phyloP scores from a whole-genome alignment of 2,888 invertebrate species.

The Idaea straminata region DNA sequence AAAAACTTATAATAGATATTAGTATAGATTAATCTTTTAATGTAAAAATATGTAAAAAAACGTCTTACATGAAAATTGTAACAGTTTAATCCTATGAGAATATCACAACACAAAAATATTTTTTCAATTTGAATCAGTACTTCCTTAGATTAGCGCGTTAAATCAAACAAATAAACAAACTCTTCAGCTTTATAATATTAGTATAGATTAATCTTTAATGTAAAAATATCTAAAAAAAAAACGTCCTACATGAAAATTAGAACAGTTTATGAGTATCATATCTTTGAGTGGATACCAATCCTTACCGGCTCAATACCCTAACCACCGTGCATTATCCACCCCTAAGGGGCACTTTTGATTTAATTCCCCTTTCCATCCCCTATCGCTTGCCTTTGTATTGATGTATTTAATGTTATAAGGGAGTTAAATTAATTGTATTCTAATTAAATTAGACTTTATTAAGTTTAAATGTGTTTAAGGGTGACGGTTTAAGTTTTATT shows the following conservation, averaged over 20 bases:
- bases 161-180: no score
- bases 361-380: constrained; percentile 14
- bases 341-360: constrained; percentile 26
- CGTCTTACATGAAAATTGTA: no score
- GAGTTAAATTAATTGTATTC: background rate
- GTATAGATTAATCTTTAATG: no score
- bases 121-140: no score
- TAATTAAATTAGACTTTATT: background rate
- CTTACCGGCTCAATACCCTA: constrained; percentile 39
- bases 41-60: no score
- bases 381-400: background rate
- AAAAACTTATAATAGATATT: no score
- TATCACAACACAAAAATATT: no score
- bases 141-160: no score
- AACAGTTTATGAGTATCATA: constrained; percentile 11
- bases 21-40: no score
- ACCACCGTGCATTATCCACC: constrained; percentile 23
- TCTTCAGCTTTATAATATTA: no score
- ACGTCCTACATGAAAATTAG: background rate
- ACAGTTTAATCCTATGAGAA: no score
- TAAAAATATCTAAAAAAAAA: no score
- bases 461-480: background rate
- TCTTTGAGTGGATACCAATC: constrained; percentile 21
- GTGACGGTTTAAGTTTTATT: background rate
- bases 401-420: background rate